Evolutionary conservation across 2,888 invertebrate genomes (phyloP).

Genomic region (Orthosia cruda): DNA sequence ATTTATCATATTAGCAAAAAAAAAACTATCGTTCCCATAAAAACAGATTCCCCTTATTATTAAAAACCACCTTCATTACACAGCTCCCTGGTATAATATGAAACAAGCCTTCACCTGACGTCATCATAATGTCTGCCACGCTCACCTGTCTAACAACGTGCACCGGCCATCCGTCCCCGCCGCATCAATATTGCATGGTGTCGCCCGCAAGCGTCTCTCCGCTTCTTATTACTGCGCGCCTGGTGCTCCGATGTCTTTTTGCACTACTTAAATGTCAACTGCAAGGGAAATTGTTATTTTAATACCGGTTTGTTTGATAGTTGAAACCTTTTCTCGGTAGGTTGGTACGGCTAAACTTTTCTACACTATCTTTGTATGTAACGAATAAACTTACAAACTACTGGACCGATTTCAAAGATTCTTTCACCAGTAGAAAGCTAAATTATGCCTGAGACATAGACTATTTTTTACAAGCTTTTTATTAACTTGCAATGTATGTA

Average conservation of each 20-base stretch:
- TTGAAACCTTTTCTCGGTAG: not conserved
- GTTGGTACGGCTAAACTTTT: not conserved
- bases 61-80: not conserved
- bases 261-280: constrained; percentile 60
- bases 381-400: too few species aligned
- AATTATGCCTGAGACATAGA: too few species aligned
- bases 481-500: too few species aligned
- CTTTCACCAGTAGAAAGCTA: too few species aligned
- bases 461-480: too few species aligned
- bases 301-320: constrained; percentile 4
- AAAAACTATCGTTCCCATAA: not conserved
- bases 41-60: not conserved
- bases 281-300: constrained; percentile 39
- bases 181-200: constrained; percentile 78
- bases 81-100: constrained; percentile 22
- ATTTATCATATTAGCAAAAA: not conserved
- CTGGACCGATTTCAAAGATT: too few species aligned
- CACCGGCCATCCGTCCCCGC: constrained; percentile 49
- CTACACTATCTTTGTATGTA: too few species aligned
- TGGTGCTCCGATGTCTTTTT: constrained; percentile 71
- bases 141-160: constrained; percentile 41
- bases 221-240: constrained; percentile 74
- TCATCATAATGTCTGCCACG: constrained; percentile 33
- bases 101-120: constrained; percentile 32
- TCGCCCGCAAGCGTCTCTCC: constrained; percentile 66